Base-by-base conservation (phyloP, 2,113 vertebrate species). In the Syrmaticus mikado region DNA sequence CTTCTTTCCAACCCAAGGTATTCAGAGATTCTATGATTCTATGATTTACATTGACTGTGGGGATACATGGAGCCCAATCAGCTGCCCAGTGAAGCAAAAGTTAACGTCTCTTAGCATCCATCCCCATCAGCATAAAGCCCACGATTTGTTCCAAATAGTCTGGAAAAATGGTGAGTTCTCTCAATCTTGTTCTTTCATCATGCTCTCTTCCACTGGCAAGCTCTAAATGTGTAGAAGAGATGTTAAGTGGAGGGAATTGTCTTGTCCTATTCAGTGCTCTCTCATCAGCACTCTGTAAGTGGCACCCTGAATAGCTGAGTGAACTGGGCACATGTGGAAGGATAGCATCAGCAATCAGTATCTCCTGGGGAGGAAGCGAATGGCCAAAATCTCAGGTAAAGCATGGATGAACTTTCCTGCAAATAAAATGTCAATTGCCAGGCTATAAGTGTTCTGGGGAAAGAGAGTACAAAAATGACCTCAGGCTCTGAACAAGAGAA, bases 51-150 rank as follows among this genome's bases (percentile, higher is more conserved):
- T 0, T 46, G 52, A 13, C 1, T 11, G 13, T 11, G 6, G 27
- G n/a, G 82, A 64, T 27, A 65, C 36, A 38, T 34, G 57, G 36
- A 57, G 18, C 22, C 53, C 1, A 4, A 43, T 64, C 32, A 15
- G 3, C 22, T 77, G 36, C 25, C 22, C 22, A 45, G 32, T 30
- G 76, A 71, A 86, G 57, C 48, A 40, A 71, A 76, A 10, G 21
- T 15, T 32, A 40, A 71, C 50, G 32, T 14, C 46, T 70, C 41
- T 70, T 75, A 43, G 15, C 70, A 28, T 70, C 86, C 30, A 32
- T 86, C 41, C 30, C 6, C 1, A 0, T 10, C 20, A 40, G 28
- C 1, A 1, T 36, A 43, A 50, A 64, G 2, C 27, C 27, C 30
- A 58, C 65, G 18, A 30, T 60, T 71, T 91, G 36, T 52, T 77